phyloP scores from a whole-genome alignment of 92 coral and sea anemone genomes.

The Porites divaricata region DNA sequence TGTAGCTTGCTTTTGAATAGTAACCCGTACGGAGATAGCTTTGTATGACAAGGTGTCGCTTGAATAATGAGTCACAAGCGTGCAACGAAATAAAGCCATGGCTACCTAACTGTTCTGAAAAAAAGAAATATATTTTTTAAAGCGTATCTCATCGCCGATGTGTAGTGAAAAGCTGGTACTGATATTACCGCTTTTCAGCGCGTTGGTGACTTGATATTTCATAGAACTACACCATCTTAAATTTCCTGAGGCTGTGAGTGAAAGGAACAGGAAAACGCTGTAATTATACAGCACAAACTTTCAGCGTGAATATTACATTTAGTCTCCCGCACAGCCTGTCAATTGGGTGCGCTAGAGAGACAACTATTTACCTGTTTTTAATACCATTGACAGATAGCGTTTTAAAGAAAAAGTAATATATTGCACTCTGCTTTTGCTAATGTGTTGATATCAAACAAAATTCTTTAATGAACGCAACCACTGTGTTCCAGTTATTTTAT shows the following conservation, averaged over 20 bases:
- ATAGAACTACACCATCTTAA: too few relatives aligned
- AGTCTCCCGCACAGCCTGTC: neutral
- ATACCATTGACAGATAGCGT: neutral
- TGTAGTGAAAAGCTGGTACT: too few relatives aligned
- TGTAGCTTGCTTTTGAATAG: neutral
- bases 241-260: neutral
- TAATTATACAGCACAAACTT: neutral
- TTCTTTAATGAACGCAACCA: neutral
- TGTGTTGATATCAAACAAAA: too few relatives aligned
- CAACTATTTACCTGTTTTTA: neutral
- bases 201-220: too few relatives aligned
- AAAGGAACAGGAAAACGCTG: neutral
- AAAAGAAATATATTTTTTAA: too few relatives aligned
- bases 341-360: neutral
- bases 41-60: too few relatives aligned
- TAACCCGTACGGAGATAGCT: too few relatives aligned
- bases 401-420: constrained; percentile 6
- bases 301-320: neutral
- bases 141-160: too few relatives aligned
- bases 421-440: neutral
- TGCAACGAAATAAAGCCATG: neutral
- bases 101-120: too few relatives aligned
- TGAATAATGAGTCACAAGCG: neutral
- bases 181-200: too few relatives aligned
- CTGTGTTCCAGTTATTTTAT: neutral